Conservation (phyloP, 2,888 invertebrate species). For the Nomada ruficornis region DNA sequence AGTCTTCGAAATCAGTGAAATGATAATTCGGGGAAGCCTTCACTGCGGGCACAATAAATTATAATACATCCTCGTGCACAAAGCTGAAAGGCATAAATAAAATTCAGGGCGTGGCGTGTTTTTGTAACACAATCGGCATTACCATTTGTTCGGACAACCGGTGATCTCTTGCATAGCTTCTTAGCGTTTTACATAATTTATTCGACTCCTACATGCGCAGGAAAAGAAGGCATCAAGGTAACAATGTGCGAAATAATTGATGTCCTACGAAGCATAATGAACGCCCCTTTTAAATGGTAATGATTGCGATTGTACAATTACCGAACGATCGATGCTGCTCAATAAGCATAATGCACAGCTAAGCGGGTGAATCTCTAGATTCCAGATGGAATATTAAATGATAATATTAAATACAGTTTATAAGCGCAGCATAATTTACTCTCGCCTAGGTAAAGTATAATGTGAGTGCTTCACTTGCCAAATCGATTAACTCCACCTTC, state of each 20-base stretch:
- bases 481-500: too few species aligned
- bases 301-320: conserved; percentile 1
- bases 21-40: not conserved
- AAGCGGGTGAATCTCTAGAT: not conserved
- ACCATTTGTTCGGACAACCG: conserved; percentile 40
- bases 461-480: too few species aligned
- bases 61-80: conserved; percentile 10
- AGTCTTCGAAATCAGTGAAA: not conserved
- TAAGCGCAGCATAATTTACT: too few species aligned
- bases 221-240: not conserved
- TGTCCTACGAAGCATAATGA: conserved; percentile 9
- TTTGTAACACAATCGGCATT: conserved; percentile 50
- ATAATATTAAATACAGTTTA: too few species aligned
- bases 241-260: conserved; percentile 22
- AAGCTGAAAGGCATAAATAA: conserved; percentile 12
- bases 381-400: too few species aligned
- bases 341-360: not conserved
- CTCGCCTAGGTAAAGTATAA: too few species aligned
- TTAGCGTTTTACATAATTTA: conserved; percentile 52
- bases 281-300: conserved; percentile 19
- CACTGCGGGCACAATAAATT: not conserved
- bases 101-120: conserved; percentile 49
- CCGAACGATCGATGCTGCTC: not conserved
- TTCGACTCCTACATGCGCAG: conserved; percentile 34
- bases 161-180: conserved; percentile 53